Evolutionary conservation across 2,888 invertebrate species (phyloP).

Genomic region (Tridacna crocea): DNA sequence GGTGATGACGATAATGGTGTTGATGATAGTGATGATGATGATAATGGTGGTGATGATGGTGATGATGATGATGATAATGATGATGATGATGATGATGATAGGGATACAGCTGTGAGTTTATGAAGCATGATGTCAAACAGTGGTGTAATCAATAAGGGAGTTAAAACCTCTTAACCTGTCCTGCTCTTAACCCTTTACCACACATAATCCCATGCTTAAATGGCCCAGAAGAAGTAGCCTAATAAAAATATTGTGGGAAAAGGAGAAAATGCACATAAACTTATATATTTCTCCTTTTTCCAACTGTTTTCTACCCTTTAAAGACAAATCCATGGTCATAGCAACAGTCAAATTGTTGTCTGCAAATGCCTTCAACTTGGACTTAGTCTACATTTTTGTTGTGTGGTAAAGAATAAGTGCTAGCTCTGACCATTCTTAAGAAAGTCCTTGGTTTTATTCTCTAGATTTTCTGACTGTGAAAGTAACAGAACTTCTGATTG

Average conservation of each 20-base stretch:
- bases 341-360: too few species aligned
- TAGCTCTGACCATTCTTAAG: too few species aligned
- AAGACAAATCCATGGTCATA: too few species aligned
- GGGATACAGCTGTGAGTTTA: background rate
- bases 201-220: background rate
- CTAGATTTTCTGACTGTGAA: too few species aligned
- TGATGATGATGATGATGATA: background rate
- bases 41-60: background rate
- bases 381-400: too few species aligned
- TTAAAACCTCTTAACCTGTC: conserved; percentile 5
- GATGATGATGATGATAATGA: background rate
- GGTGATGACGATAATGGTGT: background rate
- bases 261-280: background rate
- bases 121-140: conserved; percentile 16
- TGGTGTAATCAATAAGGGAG: conserved; percentile 10
- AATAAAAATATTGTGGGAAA: background rate
- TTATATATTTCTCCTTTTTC: background rate
- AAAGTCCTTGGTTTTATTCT: too few species aligned
- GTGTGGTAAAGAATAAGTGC: too few species aligned
- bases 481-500: too few species aligned
- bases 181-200: background rate
- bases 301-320: background rate
- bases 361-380: too few species aligned
- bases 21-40: background rate
- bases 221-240: background rate